These are phyloP conservation scores for Hiodon alosoides DNA, from an alignment of 2,113 vertebrate genomes.

Conservation along the genomic window DNA sequence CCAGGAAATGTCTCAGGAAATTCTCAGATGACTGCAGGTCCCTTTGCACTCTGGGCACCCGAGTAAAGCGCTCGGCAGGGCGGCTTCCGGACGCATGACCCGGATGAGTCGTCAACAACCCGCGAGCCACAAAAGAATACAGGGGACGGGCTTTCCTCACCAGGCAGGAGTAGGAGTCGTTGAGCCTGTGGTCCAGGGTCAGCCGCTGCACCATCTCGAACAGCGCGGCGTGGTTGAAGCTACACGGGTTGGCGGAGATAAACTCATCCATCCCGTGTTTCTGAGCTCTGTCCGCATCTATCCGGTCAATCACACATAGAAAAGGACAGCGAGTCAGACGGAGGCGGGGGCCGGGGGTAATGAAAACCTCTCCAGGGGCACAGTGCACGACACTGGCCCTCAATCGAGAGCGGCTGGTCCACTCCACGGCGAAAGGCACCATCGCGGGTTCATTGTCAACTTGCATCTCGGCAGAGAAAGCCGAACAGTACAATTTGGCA, in stretches of 20 bases:
- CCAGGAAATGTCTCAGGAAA: too few relatives aligned
- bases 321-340: slow-evolving; percentile 74
- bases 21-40: too few relatives aligned
- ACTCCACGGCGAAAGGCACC: slow-evolving; percentile 18
- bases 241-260: slow-evolving; percentile 98
- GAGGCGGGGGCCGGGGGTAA: slow-evolving; percentile 37
- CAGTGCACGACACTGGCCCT: slow-evolving; percentile 1
- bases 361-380: background rate
- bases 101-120: background rate
- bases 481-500: slow-evolving; percentile 13
- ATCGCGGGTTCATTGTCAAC: slow-evolving; percentile 63
- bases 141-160: slow-evolving; percentile 59
- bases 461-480: slow-evolving; percentile 57
- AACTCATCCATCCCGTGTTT: slow-evolving; percentile 99
- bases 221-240: slow-evolving; percentile 93
- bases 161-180: slow-evolving; percentile 99
- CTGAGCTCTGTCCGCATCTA: slow-evolving; percentile 99
- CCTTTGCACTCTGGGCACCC: too few relatives aligned
- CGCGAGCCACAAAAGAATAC: background rate
- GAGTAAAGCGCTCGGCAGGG: too few relatives aligned
- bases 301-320: slow-evolving; percentile 72
- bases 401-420: slow-evolving; percentile 5
- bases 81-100: too few relatives aligned
- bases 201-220: slow-evolving; percentile 97
- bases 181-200: slow-evolving; percentile 98